A percentile compares a stretch with the other conserved stretches of the same genome.
phyloP scores from a whole-genome alignment of 1,140 invertebrate species.

The Psilanteris sp. region DNA sequence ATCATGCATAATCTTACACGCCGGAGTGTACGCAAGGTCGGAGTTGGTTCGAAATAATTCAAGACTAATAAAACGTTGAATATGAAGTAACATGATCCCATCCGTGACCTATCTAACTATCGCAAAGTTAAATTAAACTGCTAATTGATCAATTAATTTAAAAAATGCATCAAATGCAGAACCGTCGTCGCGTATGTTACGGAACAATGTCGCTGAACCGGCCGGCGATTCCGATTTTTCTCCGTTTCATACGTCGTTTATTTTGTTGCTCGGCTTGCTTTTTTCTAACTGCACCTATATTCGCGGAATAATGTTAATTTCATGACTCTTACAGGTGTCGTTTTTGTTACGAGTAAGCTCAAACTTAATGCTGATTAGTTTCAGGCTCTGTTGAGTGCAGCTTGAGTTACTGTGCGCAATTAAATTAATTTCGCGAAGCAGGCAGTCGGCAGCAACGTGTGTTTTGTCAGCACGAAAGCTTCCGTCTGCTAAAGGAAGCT shows the following conservation, averaged over 20 bases:
- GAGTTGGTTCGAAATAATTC: conserved; percentile 38
- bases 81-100: conserved; percentile 12
- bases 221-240: not conserved
- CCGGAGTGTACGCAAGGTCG: conserved; percentile 1
- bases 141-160: conserved; percentile 18
- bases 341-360: conserved; percentile 63
- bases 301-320: conserved; percentile 58
- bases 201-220: no score
- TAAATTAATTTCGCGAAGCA: conserved; percentile 65
- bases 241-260: not conserved
- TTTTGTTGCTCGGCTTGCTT: conserved; percentile 6
- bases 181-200: no score
- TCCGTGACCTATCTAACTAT: conserved; percentile 7
- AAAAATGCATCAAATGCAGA: not conserved
- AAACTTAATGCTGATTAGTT: conserved; percentile 66
- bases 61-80: conserved; percentile 44
- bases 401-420: conserved; percentile 60
- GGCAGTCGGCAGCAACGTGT: conserved; percentile 56
- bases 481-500: conserved; percentile 42
- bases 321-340: conserved; percentile 66
- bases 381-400: conserved; percentile 61
- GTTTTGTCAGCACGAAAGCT: conserved; percentile 63
- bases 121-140: conserved; percentile 26
- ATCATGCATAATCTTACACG: conserved; percentile 39
- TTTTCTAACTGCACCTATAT: conserved; percentile 28